phyloP scores from a whole-genome alignment of 92 coral and sea anemone genomes.

The Parazoanthus darwini region DNA sequence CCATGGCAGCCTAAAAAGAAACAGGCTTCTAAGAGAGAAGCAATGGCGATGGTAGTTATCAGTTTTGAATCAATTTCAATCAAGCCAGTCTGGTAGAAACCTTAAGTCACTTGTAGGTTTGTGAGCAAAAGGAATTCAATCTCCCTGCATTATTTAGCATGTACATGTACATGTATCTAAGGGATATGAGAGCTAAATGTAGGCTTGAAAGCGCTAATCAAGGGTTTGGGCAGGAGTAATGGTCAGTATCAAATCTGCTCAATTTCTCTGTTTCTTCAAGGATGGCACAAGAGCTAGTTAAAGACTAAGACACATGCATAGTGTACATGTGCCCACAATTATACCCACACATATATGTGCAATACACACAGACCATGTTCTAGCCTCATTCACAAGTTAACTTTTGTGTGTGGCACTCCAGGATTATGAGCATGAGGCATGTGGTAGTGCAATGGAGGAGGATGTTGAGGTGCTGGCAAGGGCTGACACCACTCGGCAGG shows the following conservation, averaged over 20 bases:
- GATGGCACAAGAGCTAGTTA: not conserved
- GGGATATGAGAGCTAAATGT: no score
- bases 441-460: slow-evolving; percentile 78
- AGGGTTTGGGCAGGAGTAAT: not conserved
- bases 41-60: slow-evolving; percentile 68
- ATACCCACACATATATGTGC: not conserved
- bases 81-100: not conserved
- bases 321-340: not conserved
- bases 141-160: no score
- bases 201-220: not conserved
- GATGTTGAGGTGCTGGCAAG: slow-evolving; percentile 75
- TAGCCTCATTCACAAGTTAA: not conserved
- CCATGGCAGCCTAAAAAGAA: slow-evolving; percentile 59
- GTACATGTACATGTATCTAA: no score
- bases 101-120: not conserved
- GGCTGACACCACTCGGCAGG: slow-evolving; percentile 82
- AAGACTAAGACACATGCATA: not conserved
- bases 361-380: not conserved
- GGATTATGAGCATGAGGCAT: slow-evolving; percentile 72
- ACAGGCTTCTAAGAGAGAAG: slow-evolving; percentile 44
- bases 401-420: slow-evolving; percentile 1
- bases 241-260: no score
- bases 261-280: not conserved
- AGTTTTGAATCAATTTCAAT: not conserved
- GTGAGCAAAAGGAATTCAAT: no score